Percentiles rank a stretch among this genome's conserved stretches.
phyloP scores from a whole-genome alignment of 2,888 invertebrate genomes.

The Malachius bipustulatus region DNA sequence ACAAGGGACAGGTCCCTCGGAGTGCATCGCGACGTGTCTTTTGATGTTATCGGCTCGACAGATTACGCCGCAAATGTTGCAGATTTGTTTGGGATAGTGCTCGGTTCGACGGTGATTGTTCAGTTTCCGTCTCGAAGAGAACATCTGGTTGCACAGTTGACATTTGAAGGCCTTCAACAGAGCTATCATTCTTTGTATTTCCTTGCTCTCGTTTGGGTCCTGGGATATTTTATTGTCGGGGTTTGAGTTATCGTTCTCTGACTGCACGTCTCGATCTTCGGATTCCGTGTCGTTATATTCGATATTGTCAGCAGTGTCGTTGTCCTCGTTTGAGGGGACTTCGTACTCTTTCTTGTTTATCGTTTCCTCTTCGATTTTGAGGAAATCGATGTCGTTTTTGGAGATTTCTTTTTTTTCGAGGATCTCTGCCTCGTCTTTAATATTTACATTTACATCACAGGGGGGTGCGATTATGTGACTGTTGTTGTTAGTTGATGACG shows the following conservation, averaged over 20 bases:
- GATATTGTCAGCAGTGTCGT: constrained; percentile 5
- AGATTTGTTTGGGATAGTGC: constrained; percentile 25
- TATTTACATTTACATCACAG: no score
- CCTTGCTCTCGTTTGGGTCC: constrained; percentile 9
- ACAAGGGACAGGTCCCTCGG: constrained; percentile 25
- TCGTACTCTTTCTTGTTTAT: no score
- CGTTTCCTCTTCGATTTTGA: no score
- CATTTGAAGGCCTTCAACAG: constrained; percentile 19
- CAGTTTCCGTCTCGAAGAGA: constrained; percentile 20
- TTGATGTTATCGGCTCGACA: constrained; percentile 26
- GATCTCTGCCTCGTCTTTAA: no score
- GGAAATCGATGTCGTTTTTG: neutral
- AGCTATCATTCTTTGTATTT: constrained; percentile 11
- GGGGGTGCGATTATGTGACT: no score
- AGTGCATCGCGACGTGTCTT: constrained; percentile 26
- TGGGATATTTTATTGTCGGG: constrained; percentile 9
- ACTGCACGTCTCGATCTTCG: constrained; percentile 7
- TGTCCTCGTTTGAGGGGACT: no score
- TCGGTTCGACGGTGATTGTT: constrained; percentile 22
- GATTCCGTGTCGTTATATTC: constrained; percentile 8
- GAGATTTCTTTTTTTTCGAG: neutral
- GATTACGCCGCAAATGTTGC: constrained; percentile 29
- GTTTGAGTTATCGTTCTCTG: constrained; percentile 7
- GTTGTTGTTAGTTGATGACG: no score
- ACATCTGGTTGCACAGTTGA: constrained; percentile 22